These are phyloP conservation scores for Micromys minutus DNA, from an alignment of 2,113 vertebrate species.

Conservation along the genomic window DNA sequence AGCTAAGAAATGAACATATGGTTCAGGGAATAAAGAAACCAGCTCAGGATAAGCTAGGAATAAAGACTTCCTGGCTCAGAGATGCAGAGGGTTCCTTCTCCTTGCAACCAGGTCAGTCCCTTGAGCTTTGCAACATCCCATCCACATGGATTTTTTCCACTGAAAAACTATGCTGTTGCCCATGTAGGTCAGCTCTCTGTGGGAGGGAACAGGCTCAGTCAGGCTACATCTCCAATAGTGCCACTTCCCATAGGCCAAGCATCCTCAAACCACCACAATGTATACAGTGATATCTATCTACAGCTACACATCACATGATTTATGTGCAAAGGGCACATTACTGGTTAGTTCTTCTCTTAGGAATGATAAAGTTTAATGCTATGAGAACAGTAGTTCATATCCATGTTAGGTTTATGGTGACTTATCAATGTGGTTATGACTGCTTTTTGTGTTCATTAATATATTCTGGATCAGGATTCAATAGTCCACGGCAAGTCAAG, in stretches of 20 bases:
- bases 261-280: neutral
- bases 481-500: neutral
- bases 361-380: neutral
- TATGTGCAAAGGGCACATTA: neutral
- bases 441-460: neutral
- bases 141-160: neutral
- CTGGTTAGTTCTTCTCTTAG: neutral
- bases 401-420: neutral
- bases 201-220: rapidly evolving
- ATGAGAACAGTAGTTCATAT: neutral
- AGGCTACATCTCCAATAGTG: too few species aligned
- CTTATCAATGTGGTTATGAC: neutral
- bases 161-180: neutral
- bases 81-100: neutral
- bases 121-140: neutral
- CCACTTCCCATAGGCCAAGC: too few species aligned
- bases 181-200: neutral
- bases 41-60: neutral
- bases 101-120: neutral
- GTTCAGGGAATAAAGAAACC: neutral
- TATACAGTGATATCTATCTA: neutral
- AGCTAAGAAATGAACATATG: constrained; percentile 45
- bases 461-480: neutral
- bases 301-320: neutral
- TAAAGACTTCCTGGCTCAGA: neutral